These are phyloP conservation scores for Zoanthus sansibaricus DNA, from an alignment of 92 coral and sea anemone genomes.

Conservation along the genomic window DNA sequence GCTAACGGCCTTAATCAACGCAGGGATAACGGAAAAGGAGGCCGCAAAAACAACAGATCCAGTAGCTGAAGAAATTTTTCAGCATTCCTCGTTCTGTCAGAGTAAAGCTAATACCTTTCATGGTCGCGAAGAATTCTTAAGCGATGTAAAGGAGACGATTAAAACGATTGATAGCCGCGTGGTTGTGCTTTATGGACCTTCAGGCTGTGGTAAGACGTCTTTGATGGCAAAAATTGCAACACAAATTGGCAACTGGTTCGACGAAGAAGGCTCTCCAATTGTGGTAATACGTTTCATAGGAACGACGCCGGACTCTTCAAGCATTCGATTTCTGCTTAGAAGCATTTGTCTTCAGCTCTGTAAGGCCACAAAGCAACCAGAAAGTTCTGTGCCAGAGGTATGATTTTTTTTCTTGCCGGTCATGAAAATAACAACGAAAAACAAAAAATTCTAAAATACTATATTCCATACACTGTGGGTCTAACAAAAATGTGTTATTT, in stretches of 20 bases:
- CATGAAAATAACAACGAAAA: too few relatives aligned
- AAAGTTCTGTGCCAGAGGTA: slow-evolving; percentile 90
- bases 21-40: slow-evolving; percentile 80
- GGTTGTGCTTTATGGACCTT: slow-evolving; percentile 86
- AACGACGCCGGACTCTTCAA: slow-evolving; percentile 91
- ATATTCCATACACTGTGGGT: too few relatives aligned
- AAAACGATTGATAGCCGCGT: slow-evolving; percentile 65
- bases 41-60: slow-evolving; percentile 75
- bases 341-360: slow-evolving; percentile 89
- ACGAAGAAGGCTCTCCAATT: slow-evolving; percentile 66
- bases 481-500: too few relatives aligned
- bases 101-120: slow-evolving; percentile 86
- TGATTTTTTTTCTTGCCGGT: too few relatives aligned
- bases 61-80: slow-evolving; percentile 87
- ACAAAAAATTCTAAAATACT: too few relatives aligned
- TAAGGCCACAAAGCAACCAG: slow-evolving; percentile 81
- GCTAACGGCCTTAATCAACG: slow-evolving; percentile 77
- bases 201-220: slow-evolving; percentile 98
- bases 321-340: slow-evolving; percentile 80
- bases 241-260: slow-evolving; percentile 77
- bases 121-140: slow-evolving; percentile 80
- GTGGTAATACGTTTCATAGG: slow-evolving; percentile 91
- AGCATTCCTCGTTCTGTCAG: slow-evolving; percentile 90
- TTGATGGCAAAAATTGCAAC: slow-evolving; percentile 92
- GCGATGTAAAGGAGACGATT: slow-evolving; percentile 60